Evolutionary conservation across 2,888 invertebrate species (phyloP), one percentile per base, ranked within the genome.

Genomic region (Plebejus melissa): DNA sequence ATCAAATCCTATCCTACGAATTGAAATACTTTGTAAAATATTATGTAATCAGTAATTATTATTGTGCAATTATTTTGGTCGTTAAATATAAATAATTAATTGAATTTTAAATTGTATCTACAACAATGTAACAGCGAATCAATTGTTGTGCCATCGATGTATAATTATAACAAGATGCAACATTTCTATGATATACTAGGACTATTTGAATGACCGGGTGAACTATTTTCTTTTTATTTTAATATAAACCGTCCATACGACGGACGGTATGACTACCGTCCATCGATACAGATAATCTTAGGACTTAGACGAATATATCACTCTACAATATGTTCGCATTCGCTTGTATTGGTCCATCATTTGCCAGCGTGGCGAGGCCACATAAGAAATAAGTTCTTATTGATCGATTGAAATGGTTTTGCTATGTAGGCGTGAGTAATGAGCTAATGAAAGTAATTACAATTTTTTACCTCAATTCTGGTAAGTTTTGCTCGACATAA

Each of bases 401-500:
- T 36, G 65, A 1, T 65, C 13, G 2, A 1, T 65, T 36, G 1
- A 5, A 65, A 11, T 36, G 4, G 65, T 65, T 36, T 65, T 36
- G 11, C 22, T 11, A 46, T 11, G 41, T 46, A 46, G 71, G 71
- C 46, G 71, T 71, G 22, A 41, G 9, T 71, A 46, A 71, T 46
- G 46, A 28, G 22, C 9, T 22, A 41, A 46, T 41, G 41, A 46
- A 71, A 72, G 65, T 65, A 71, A 72, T 54, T 72, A 54, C 54
- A 32, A 50, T 54, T 72, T 72, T 72, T 72, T 70, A 32, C 4
- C 13, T 32, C 32, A 41, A 22, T 70, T 41, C 70, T 70, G 70
- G 38, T 70, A 11, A 54, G 32, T 65, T 65, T 65, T 65, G 65
- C 32, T 65, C 65, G 65, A 65, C 32, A 72, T 72, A 28, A 72